Evolutionary conservation across 2,888 invertebrate genomes (phyloP).

Genomic region (Ennomos quercinarius): DNA sequence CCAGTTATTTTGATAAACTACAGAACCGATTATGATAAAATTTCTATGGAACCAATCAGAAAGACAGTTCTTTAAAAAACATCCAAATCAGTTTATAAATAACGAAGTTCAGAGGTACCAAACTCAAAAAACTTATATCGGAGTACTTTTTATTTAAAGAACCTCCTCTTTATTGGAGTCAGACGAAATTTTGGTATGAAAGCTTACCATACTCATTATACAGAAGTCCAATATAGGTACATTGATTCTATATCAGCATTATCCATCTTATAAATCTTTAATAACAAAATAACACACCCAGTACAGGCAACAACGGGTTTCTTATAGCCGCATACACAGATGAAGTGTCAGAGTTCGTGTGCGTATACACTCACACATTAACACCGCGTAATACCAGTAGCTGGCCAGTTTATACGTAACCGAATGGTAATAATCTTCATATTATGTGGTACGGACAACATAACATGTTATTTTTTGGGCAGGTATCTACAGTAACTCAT

Average conservation of each 20-base stretch:
- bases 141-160: too few species aligned
- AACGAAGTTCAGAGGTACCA: too few species aligned
- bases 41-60: too few species aligned
- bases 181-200: constrained; percentile 8
- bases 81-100: too few species aligned
- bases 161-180: too few species aligned
- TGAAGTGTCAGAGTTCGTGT: constrained; percentile 31
- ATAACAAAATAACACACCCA: constrained; percentile 41
- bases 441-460: constrained; percentile 72
- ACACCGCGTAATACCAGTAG: constrained; percentile 78
- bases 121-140: too few species aligned
- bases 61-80: too few species aligned
- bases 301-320: constrained; percentile 38
- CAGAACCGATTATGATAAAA: too few species aligned
- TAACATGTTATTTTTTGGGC: constrained; percentile 29
- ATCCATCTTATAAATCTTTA: constrained; percentile 37
- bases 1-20: too few species aligned
- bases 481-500: too few species aligned
- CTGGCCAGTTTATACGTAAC: constrained; percentile 80
- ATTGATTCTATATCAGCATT: constrained; percentile 25
- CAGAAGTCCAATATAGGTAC: constrained; percentile 15
- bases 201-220: constrained; percentile 7
- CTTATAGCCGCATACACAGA: constrained; percentile 30
- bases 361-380: constrained; percentile 56
- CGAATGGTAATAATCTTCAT: constrained; percentile 82